Conservation (phyloP, 2,888 invertebrate species). For the Melanchra persicariae region DNA sequence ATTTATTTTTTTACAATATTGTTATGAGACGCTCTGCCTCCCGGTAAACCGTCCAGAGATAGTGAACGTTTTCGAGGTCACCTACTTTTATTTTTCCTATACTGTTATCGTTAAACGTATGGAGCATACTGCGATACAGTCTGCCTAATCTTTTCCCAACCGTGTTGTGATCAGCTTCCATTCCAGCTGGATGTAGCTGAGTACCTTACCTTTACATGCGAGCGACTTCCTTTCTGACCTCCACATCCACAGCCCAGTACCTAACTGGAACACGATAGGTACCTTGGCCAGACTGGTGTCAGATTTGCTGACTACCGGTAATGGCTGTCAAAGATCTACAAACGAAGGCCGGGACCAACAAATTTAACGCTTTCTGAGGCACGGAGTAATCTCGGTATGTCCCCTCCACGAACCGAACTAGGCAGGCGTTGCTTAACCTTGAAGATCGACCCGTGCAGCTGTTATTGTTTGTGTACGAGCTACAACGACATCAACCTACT, state of each 20-base stretch:
- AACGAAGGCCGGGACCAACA: no score
- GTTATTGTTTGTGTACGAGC: neutral
- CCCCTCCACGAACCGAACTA: neutral
- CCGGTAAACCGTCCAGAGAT: constrained; percentile 61
- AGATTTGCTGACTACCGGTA: no score
- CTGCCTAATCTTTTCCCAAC: neutral
- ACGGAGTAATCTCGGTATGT: no score
- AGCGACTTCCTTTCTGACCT: neutral
- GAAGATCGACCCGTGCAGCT: neutral
- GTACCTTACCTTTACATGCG: neutral
- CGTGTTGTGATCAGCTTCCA: neutral
- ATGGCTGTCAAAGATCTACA: no score
- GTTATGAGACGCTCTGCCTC: constrained; percentile 22
- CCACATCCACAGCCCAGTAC: neutral
- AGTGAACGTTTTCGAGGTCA: constrained; percentile 72
- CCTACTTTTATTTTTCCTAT: constrained; percentile 68
- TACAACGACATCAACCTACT: no score
- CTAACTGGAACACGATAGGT: no score
- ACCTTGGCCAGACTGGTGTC: no score
- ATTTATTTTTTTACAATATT: constrained; percentile 35
- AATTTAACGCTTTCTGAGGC: no score
- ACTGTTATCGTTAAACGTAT: constrained; percentile 51
- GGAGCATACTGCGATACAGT: constrained; percentile 12
- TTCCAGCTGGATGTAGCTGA: neutral
- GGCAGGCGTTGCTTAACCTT: neutral